Base-by-base conservation (phyloP, 2,797 vertebrate genomes). In the Ptychadena robeensis region DNA sequence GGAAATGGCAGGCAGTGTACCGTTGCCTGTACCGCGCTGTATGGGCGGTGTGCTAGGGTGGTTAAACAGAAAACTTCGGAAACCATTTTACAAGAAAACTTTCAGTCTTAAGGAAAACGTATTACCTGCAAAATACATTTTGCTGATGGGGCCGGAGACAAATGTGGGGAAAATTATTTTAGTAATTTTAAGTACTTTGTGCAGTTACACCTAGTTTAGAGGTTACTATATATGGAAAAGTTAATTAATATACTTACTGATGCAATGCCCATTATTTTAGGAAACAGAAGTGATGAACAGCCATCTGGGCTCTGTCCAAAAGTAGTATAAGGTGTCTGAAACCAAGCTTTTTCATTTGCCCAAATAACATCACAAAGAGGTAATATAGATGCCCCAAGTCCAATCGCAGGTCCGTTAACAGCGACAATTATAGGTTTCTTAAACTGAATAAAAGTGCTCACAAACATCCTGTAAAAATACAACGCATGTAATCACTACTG, bases 341-440 rank as follows among this genome's bases (percentile, higher is more conserved):
- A 98, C 97, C 97, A 99, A 44, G 98, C 96, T 90, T 99, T 99
- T 90, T 99, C 98, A 78, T 96, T 99, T 87, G 97, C 98, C 97
- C 97, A 99, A 57, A 99, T 96, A 75, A 99, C 96, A 37, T 99
- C 98, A 79, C 98, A 99, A 25, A 99, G 95, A 8, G 97, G 96
- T 90, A 99, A 88, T 89, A 99, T 95, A 82, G 97, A 96, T 0
- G 97, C 97, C 27, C 97, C 98, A 0, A 99, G 95, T 64, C 97
- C 98, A 48, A 99, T 91, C 27, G 98, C 98, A 0, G 98, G 97
- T 53, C 97, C 98, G 15, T 98, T 97, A 66, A 99, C 97, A 27
- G 97, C 97, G 68, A 95, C 97, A 81, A 99, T 95, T 14, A 99
- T 97, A 9, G 97, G 98, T 91, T 99, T 99, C 92, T 96, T 97